Evolutionary conservation across 2,113 vertebrate species (phyloP).

Genomic region (Coptodon bakossiorum): DNA sequence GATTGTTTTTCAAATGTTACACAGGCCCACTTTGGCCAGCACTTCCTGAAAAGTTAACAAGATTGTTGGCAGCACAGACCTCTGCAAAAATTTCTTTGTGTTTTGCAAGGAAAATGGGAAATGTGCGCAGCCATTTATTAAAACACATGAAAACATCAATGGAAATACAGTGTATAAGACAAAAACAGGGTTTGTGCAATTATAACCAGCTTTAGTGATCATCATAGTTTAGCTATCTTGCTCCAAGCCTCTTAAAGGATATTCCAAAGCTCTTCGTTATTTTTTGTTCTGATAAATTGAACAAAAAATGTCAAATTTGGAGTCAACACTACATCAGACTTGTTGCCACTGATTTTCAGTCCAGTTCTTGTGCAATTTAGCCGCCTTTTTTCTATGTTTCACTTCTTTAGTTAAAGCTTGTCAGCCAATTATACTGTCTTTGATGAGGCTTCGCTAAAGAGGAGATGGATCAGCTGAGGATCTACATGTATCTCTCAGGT

Average conservation of each 20-base stretch:
- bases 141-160: neutral
- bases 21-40: neutral
- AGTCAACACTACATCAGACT: neutral
- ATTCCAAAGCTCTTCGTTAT: neutral
- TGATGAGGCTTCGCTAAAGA: neutral
- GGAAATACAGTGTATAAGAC: rapidly evolving
- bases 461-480: neutral
- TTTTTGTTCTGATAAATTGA: neutral
- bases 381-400: neutral
- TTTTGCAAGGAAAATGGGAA: neutral
- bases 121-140: neutral
- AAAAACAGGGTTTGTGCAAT: neutral
- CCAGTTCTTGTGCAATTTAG: neutral
- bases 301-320: neutral
- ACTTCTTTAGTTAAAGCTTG: neutral
- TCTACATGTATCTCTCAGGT: neutral
- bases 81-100: neutral
- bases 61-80: neutral
- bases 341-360: neutral
- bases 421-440: neutral
- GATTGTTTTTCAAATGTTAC: neutral
- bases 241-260: neutral
- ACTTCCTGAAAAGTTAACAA: neutral
- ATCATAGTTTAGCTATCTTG: neutral
- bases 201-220: neutral